Evolutionary conservation across 2,888 invertebrate genomes (phyloP).

Genomic region (Agrochola lychnidis): DNA sequence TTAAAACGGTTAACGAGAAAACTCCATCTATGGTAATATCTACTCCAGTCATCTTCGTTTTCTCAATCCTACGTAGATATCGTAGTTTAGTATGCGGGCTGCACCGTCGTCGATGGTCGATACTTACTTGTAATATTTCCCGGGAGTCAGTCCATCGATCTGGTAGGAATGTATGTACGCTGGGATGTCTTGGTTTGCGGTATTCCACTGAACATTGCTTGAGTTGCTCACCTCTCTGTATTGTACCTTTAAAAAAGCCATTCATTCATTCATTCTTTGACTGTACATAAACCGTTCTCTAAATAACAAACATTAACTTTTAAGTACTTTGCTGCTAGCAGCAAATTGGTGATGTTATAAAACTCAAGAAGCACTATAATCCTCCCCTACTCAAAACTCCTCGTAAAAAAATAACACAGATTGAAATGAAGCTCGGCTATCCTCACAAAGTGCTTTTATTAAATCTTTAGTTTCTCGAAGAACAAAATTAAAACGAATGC

Average conservation of each 20-base stretch:
- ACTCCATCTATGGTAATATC: not conserved
- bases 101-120: slow-evolving; percentile 32
- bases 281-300: not conserved
- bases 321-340: slow-evolving; percentile 9
- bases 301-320: slow-evolving; percentile 7
- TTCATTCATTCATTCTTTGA: not conserved
- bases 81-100: slow-evolving; percentile 24
- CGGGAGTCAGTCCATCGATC: slow-evolving; percentile 93
- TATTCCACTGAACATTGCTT: slow-evolving; percentile 92
- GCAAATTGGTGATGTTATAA: slow-evolving; percentile 18
- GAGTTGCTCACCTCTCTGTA: slow-evolving; percentile 85
- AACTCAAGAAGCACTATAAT: slow-evolving; percentile 11
- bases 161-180: slow-evolving; percentile 94
- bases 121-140: slow-evolving; percentile 92
- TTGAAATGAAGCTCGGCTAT: slow-evolving; percentile 41
- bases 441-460: slow-evolving; percentile 36
- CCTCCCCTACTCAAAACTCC: slow-evolving; percentile 10
- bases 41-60: not conserved
- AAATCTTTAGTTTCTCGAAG: slow-evolving; percentile 36
- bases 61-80: not conserved
- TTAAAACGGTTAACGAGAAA: not conserved
- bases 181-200: slow-evolving; percentile 95
- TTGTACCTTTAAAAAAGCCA: slow-evolving; percentile 79
- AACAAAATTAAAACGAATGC: slow-evolving; percentile 54
- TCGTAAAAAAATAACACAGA: slow-evolving; percentile 29